Evolutionary conservation across 2,888 invertebrate species (phyloP), one percentile per base, ranked within the genome.

Genomic region (Ceramica pisi): DNA sequence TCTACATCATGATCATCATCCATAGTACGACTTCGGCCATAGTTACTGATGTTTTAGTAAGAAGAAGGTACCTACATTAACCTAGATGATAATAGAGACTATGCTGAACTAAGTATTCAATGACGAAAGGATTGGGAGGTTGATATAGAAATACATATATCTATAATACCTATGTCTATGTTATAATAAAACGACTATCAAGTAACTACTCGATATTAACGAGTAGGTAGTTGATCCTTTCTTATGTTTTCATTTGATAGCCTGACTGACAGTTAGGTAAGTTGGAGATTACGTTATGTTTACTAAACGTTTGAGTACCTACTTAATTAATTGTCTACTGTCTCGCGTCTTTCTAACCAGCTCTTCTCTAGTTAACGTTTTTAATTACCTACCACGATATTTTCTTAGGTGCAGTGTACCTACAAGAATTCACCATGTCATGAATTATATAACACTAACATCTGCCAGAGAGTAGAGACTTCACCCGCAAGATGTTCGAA

Each of bases 191-290:
- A n/a, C n/a, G n/a, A n/a, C n/a, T n/a, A n/a, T n/a, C n/a, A n/a
- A n/a, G n/a, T n/a, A n/a, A n/a, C n/a, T n/a, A n/a, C n/a, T n/a
- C n/a, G n/a, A n/a, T n/a, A n/a, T n/a, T 23, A 35, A 76, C 26
- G 10, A 38, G 53, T 26, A 26, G 31, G 9, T 51, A 12, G 12
- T 21, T 67, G 35, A 31, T 19, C 8, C 10, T 41, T 62, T 38
- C 10, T 19, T 46, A 19, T 51, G 51, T 67, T 71, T 68, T 53
- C 69, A 77, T 19, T 77, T 68, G 6, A 46, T 19, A 14, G 35
- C 38, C 19, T 55, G 69, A 31, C 21, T 68, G 21, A 12, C 3
- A 68, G 35, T 53, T 67, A 53, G 38, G 44, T 53, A 67, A 53
- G 21, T 26, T 21, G 19, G 19, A 44, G 14, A 16, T 35, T 55